Base-by-base conservation (phyloP, 2,888 invertebrate genomes). In the Athrips mouffetella region DNA sequence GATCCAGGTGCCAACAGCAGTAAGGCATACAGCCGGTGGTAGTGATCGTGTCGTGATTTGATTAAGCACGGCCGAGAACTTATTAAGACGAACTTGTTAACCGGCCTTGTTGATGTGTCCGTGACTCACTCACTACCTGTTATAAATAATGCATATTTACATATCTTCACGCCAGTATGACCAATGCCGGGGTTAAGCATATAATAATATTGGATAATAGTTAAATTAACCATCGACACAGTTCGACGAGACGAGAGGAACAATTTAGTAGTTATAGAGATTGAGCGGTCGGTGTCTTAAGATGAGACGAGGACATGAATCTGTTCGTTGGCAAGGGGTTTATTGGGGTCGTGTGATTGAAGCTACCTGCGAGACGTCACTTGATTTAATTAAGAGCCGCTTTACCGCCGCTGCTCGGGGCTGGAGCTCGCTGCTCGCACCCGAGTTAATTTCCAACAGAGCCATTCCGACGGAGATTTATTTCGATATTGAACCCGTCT, bases 381-480 rank as follows among this genome's bases (percentile, higher is more conserved):
- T 87, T 86, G 86, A 87, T 88, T 88, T 87, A 88, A 88, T 88
- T 88, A 88, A 87, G 83, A 80, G 74, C 75, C 79, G 86, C 78
- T 87, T 85, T 87, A 83, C 80, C 83, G 80, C 84, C 76, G 80
- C 75, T 78, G 77, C 71, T 79, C 77, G 66, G 76, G 72, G 72
- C 76, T 78, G 78, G 16, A 16, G 16, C 76, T 27, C 8, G n/a
- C 18, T 18, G 31, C 79, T 76, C 76, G 76, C 73, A 25, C 74
- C 70, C 57, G 70, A 13, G 77, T 82, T 85, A 85, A 86, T 87
- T 84, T 85, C 74, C 73, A 76, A 77, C 77, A 58, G 68, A 80
- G 76, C 76, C 78, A 76, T 85, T 82, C 69, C 75, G 70, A 63
- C 60, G 60, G 72, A 80, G 80, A 84, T 86, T 85, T 86, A 87